These are phyloP conservation scores for Caenorhabditis sp. DNA, from an alignment of 2,888 invertebrate species.

Conservation along the genomic window DNA sequence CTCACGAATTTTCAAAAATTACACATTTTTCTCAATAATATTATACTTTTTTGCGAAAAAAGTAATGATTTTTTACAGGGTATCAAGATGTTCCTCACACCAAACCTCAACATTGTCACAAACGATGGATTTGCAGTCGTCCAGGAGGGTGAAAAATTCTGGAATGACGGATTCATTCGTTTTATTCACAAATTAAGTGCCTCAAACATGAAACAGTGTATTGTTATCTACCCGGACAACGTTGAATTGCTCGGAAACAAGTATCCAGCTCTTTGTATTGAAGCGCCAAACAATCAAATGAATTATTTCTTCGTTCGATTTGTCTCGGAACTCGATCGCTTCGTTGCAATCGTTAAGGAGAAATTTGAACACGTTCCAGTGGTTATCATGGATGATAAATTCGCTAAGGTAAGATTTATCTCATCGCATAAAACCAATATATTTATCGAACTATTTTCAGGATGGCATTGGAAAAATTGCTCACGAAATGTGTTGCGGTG, in stretches of 20 bases:
- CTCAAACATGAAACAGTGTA: background rate
- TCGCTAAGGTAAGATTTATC: background rate
- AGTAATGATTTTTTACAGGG: background rate
- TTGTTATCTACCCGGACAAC: slow-evolving; percentile 10
- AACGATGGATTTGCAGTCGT: slow-evolving; percentile 32
- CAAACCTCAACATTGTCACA: slow-evolving; percentile 13
- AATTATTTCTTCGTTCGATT: slow-evolving; percentile 32
- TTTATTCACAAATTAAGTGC: slow-evolving; percentile 11
- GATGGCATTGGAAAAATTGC: background rate
- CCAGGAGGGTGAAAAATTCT: slow-evolving; percentile 63
- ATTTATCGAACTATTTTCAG: background rate
- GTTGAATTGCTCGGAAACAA: slow-evolving; percentile 7
- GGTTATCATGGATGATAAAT: background rate
- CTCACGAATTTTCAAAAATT: too few relatives aligned
- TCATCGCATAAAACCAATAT: background rate
- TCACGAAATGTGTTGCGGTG: background rate
- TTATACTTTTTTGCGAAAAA: too few relatives aligned
- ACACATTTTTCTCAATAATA: too few relatives aligned
- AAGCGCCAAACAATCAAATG: too few relatives aligned
- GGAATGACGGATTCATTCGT: slow-evolving; percentile 65
- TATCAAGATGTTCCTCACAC: background rate
- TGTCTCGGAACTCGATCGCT: slow-evolving; percentile 11
- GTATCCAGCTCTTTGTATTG: slow-evolving; percentile 11
- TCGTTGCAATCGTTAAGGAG: slow-evolving; percentile 2
- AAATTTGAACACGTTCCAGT: background rate